These are phyloP conservation scores for Deroplatys truncata DNA, from an alignment of 2,888 invertebrate genomes.

Conservation along the genomic window DNA sequence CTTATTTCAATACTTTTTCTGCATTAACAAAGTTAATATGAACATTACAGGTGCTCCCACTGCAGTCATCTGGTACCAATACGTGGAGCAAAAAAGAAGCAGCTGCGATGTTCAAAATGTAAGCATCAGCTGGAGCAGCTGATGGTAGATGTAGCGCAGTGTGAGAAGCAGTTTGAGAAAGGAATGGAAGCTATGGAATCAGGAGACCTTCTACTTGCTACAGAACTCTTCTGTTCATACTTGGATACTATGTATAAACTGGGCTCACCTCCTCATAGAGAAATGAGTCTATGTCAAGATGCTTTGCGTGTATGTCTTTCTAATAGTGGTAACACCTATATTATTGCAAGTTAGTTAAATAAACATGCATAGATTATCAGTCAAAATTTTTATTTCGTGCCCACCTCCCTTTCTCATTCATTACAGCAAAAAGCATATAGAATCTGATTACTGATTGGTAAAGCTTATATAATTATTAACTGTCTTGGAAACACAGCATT, in stretches of 20 bases:
- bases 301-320: slow-evolving; percentile 62
- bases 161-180: slow-evolving; percentile 30
- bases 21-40: background rate
- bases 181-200: slow-evolving; percentile 49
- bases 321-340: slow-evolving; percentile 48
- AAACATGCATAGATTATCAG: background rate
- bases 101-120: slow-evolving; percentile 9
- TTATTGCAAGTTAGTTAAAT: background rate
- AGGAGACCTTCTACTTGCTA: slow-evolving; percentile 53
- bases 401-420: background rate
- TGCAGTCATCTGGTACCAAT: background rate
- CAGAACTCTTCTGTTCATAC: slow-evolving; percentile 50
- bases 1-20: no score
- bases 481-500: no score
- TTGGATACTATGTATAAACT: slow-evolving; percentile 32
- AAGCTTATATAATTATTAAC: no score
- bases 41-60: background rate
- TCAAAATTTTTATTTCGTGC: background rate
- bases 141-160: slow-evolving; percentile 31
- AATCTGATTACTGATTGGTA: no score
- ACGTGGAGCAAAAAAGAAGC: background rate
- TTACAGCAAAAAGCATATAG: no score
- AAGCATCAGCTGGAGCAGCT: slow-evolving; percentile 1
- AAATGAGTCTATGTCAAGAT: slow-evolving; percentile 67
- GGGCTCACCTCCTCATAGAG: slow-evolving; percentile 56